Evolutionary conservation across 23 tunicate genomes (phyloP), one percentile per base, ranked within the genome.

Genomic region (Aplidium turbinatum): DNA sequence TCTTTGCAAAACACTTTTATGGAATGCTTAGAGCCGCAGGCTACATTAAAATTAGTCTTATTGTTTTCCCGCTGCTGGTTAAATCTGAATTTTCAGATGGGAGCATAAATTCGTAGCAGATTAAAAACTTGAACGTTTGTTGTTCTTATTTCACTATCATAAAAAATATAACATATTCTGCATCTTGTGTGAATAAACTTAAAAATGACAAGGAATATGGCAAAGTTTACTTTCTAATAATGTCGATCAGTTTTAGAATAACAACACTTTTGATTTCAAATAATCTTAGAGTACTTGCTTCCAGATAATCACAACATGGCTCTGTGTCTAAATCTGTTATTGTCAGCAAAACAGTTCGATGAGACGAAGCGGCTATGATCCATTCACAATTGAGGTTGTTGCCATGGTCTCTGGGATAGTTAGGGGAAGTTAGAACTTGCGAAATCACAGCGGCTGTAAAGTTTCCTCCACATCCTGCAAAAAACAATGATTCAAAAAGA

Each of bases 231-330:
- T 42, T 42, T 42, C 16, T 9, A 42, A 42, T 9, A 16, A 11
- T 42, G 11, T 42, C 50, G 50, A 9, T 9, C 11, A 11, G 11
- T 42, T 42, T 42, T 16, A 16, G 11, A 42, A 42, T 11, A 16
- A 11, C 16, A 42, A 42, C 50, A 42, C 11, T 11, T 42, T 16
- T 11, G 13, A 9, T 42, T 42, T 42, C 13, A 42, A 13, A 13
- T 9, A 42, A 13, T 9, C 9, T 9, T 9, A 9, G 48, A 42
- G 13, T 9, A 31, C 50, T 53, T 54, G 72, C 87, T 63, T 81
- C 76, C 27, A 81, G 33, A 32, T 54, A 61, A 47, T 81, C 87
- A 64, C 87, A 81, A 67, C 87, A 81, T 18, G 46, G 52, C 47
- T 81, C 87, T 0, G 79, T 81, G 61, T 60, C 29, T 5, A 81